A percentile compares a stretch with the other conserved stretches of the same genome.
Conservation (phyloP, 2,797 vertebrate species). For the Enoplosus armatus region DNA sequence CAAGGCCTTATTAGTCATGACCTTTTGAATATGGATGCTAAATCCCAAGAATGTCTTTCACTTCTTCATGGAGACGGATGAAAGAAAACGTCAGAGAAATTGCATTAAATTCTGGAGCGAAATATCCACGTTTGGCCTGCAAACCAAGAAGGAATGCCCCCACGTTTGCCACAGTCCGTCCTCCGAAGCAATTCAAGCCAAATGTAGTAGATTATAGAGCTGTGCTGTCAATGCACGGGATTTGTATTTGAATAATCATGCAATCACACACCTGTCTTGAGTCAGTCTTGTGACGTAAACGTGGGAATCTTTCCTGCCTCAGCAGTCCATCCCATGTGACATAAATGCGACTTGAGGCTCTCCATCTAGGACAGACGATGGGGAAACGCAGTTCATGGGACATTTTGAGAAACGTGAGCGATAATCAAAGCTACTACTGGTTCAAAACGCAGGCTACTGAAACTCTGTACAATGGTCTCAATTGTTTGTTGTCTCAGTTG, state of each 20-base stretch:
- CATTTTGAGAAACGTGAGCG: not conserved
- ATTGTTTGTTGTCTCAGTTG: slow-evolving; percentile 12
- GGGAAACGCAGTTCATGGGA: not conserved
- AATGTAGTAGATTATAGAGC: not conserved
- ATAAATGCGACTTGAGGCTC: not conserved
- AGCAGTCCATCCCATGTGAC: not conserved
- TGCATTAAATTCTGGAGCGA: not conserved
- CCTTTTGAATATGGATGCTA: not conserved
- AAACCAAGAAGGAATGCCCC: not conserved
- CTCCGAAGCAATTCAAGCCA: not conserved
- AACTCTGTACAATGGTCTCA: not conserved
- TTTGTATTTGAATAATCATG: too few relatives aligned
- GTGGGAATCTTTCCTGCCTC: not conserved
- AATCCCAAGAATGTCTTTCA: not conserved
- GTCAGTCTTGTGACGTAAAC: not conserved
- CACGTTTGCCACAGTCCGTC: not conserved
- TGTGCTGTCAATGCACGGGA: not conserved
- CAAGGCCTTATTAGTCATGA: not conserved
- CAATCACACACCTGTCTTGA: not conserved
- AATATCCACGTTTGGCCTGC: not conserved
- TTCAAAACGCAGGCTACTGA: not conserved
- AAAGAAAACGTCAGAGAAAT: not conserved
- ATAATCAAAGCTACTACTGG: too few relatives aligned
- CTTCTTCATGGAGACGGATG: not conserved
- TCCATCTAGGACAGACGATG: not conserved